Evolutionary conservation across 2,797 vertebrate species (phyloP), one percentile per base, ranked within the genome.

Genomic region (Microchirus variegatus): DNA sequence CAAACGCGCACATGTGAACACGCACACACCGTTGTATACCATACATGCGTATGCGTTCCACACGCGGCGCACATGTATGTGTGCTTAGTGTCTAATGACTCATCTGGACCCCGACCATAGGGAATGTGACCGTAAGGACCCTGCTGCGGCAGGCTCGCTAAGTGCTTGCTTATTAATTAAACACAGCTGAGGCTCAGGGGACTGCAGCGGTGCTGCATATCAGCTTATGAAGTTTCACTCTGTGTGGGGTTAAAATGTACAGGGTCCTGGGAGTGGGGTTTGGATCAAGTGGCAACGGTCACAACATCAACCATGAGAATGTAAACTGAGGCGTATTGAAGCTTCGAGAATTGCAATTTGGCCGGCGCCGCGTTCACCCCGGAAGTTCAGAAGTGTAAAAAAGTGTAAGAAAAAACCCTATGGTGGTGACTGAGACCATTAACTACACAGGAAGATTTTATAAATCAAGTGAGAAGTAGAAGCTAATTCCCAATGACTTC

Each of bases 131-230:
- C 84, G 79, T 71, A 77, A 83, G 79, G 79, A 80, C 74, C 79
- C 76, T 83, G 75, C 76, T 77, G 77, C 41, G 70, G 77, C 76
- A 76, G 83, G 55, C 77, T 80, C 68, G 69, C 75, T 81, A 83
- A 86, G 79, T 86, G 85, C 78, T 71, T 84, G 80, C 80, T 88
- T 87, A 88, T 87, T 87, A 86, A 87, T 88, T 88, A 83, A 85
- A 86, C 64, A 82, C 73, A 73, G 75, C 57, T 38, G 35, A 71
- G 59, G 54, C 75, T 72, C 78, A 36, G 53, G 73, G 81, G 76
- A 83, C 17, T 1, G 61, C 56, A 50, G 59, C 52, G 18, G 77
- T 63, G 50, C 77, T 73, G 70, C 64, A 76, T 65, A 80, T 83
- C 70, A 81, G 69, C 70, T 74, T 77, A 66, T 82, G 80, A 80